Base-by-base conservation (phyloP, 2,113 vertebrate genomes). In the Pelecanoides urinatrix region DNA sequence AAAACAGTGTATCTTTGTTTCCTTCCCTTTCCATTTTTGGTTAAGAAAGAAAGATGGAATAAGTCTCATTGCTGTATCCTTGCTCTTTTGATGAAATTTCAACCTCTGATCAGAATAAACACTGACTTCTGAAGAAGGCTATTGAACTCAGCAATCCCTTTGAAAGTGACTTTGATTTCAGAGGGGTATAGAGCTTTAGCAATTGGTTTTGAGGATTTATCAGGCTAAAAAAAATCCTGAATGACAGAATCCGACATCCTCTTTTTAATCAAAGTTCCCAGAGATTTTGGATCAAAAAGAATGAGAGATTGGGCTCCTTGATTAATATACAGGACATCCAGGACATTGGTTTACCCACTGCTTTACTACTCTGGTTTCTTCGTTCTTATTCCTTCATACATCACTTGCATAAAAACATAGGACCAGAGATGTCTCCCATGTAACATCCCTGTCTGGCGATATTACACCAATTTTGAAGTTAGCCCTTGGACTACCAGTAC, bases 121-220 rank as follows among this genome's bases (percentile, higher is more conserved):
- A 58, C 38, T 92, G 36, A 47, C 76, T 78, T 84, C 36, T 93
- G 68, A 92, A 87, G 38, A 75, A 27, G 9, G 29, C 42, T 77
- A 38, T 77, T 90, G 66, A 82, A 44, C 59, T 94, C 50, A 23
- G 79, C 79, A 82, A 65, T 77, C 55, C 55, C 65, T 91, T 94
- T 88, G 79, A 96, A 94, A 85, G 65, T 49, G 0, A 63, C 65
- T 94, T 92, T 92, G 66, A 88, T 95, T 97, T 96, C 77, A 93
- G 66, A 93, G 29, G 18, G 30, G 11, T 73, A 20, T 70, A 70
- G 42, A 80, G 26, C 68, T 76, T 92, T 83, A 88, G 18, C 75
- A 80, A 27, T 29, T 77, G 82, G 16, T 42, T 94, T 94, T 86
- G 71, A 83, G 34, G 42, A 58, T 88, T 90, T 70, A 65, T 80